phyloP scores from a whole-genome alignment of 2,888 invertebrate species.

The Eustalomyia histrio region DNA sequence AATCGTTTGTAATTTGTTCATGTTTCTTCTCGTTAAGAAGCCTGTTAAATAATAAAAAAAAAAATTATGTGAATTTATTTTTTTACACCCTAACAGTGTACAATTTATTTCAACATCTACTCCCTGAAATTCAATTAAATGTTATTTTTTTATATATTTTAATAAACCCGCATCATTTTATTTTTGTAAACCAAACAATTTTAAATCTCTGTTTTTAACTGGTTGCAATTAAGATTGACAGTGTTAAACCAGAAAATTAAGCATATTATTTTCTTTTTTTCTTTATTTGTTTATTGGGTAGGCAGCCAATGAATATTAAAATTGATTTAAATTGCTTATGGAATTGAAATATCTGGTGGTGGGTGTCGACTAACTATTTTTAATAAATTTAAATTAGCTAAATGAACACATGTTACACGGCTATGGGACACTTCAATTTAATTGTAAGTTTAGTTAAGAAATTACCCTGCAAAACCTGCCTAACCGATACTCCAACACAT shows the following conservation, averaged over 20 bases:
- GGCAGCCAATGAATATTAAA: constrained; percentile 37
- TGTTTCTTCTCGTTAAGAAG: constrained; percentile 24
- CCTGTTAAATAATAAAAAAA: constrained; percentile 28
- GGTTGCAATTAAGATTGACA: constrained; percentile 64
- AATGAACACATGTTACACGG: constrained; percentile 24
- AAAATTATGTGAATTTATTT: no score
- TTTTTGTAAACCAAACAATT: constrained; percentile 1
- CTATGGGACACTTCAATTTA: constrained; percentile 26
- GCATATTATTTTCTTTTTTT: constrained; percentile 3
- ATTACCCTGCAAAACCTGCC: no score
- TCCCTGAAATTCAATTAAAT: constrained; percentile 52
- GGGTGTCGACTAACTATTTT: constrained; percentile 30
- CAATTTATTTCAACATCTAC: not conserved
- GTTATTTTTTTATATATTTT: constrained; percentile 49
- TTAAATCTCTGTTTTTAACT: constrained; percentile 60
- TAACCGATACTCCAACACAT: no score
- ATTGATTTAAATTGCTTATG: constrained; percentile 39
- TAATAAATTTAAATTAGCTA: constrained; percentile 48
- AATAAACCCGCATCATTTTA: constrained; percentile 52
- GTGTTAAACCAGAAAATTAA: constrained; percentile 35
- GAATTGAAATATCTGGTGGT: constrained; percentile 30
- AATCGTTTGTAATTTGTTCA: not conserved
- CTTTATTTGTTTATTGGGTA: constrained; percentile 14
- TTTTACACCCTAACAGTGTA: not conserved
- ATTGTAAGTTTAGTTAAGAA: no score